phyloP scores from a whole-genome alignment of 1,140 invertebrate species.

The Orius laevigatus region DNA sequence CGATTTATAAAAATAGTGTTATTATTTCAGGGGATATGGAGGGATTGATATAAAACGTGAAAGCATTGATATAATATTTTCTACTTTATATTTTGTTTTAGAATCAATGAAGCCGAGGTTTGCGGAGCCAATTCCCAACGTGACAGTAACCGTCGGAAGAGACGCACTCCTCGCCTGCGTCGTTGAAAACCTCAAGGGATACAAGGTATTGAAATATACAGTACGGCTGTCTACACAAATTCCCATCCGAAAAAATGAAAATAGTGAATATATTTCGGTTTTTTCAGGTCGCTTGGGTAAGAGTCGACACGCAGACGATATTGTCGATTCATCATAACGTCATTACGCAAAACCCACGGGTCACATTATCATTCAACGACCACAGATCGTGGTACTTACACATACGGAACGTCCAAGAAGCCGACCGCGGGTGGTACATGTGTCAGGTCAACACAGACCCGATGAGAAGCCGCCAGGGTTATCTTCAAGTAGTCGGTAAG shows the following conservation, averaged over 20 bases:
- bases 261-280: slow-evolving; percentile 15
- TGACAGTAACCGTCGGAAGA: slow-evolving; percentile 83
- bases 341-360: slow-evolving; percentile 72
- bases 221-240: neutral
- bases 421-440: slow-evolving; percentile 71
- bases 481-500: slow-evolving; percentile 75
- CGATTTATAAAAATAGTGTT: too few relatives aligned
- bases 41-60: too few relatives aligned
- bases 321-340: slow-evolving; percentile 77
- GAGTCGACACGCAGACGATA: slow-evolving; percentile 81
- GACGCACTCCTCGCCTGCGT: slow-evolving; percentile 85
- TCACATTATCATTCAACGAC: slow-evolving; percentile 71
- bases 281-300: slow-evolving; percentile 72
- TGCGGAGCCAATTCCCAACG: slow-evolving; percentile 70
- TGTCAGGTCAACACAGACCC: slow-evolving; percentile 75
- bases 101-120: slow-evolving; percentile 22
- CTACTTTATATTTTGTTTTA: slow-evolving; percentile 14
- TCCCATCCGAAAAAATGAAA: too few relatives aligned
- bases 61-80: too few relatives aligned
- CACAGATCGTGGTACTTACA: slow-evolving; percentile 74
- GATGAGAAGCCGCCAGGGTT: slow-evolving; percentile 66
- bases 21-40: too few relatives aligned
- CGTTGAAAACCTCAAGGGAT: slow-evolving; percentile 75
- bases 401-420: slow-evolving; percentile 63
- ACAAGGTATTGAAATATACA: slow-evolving; percentile 48